Conservation (phyloP, 2,113 vertebrate species). For the Noctilio leporinus region DNA sequence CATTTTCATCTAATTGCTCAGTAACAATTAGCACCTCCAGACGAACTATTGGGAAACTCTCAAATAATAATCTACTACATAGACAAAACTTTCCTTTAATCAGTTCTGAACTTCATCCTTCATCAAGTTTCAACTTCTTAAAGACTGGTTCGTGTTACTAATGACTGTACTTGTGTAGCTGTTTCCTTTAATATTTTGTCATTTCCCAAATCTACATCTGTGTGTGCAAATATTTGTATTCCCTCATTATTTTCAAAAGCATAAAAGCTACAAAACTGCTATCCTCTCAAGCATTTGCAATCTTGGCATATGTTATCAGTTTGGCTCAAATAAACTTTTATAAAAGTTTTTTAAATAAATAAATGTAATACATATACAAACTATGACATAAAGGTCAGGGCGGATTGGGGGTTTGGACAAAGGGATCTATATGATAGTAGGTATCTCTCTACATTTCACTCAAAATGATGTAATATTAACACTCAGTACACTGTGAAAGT, state of each 20-base stretch:
- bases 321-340: neutral
- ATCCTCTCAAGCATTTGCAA: neutral
- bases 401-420: neutral
- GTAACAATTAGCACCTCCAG: neutral
- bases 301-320: neutral
- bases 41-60: neutral
- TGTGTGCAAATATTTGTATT: neutral
- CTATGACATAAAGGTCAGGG: neutral
- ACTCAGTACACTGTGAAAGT: neutral
- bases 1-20: conserved; percentile 6
- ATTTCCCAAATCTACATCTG: neutral
- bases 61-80: neutral
- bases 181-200: neutral
- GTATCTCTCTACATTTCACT: neutral
- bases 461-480: neutral
- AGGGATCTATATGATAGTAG: neutral
- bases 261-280: neutral
- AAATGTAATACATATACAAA: neutral
- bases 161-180: neutral
- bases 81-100: neutral
- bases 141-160: neutral
- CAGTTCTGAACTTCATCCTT: neutral
- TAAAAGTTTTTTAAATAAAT: neutral
- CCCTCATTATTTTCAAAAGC: neutral
- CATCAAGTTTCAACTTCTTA: neutral